Percentiles rank a stretch among this genome's conserved stretches.
phyloP scores from a whole-genome alignment of 2,888 invertebrate species.

The Polietes domitor region DNA sequence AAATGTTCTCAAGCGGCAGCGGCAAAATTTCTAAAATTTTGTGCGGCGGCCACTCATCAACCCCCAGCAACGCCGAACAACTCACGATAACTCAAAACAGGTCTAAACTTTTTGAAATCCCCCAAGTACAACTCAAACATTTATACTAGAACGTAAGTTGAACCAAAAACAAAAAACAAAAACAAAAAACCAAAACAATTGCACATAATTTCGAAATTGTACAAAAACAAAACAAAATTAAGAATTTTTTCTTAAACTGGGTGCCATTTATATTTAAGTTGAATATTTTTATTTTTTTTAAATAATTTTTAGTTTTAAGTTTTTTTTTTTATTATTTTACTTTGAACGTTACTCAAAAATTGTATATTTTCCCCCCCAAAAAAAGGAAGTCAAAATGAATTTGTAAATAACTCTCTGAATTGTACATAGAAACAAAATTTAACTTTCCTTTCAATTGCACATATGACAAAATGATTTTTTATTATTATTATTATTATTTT shows the following conservation, averaged over 20 bases:
- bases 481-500: constrained; percentile 26
- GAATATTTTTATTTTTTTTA: constrained; percentile 42
- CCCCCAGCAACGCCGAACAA: background rate
- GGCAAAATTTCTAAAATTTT: constrained; percentile 58
- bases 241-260: constrained; percentile 68
- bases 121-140: constrained; percentile 42
- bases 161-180: constrained; percentile 8
- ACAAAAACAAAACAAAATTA: constrained; percentile 64
- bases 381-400: constrained; percentile 28
- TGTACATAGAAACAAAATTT: constrained; percentile 48
- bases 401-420: constrained; percentile 50
- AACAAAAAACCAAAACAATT: constrained; percentile 59
- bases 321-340: constrained; percentile 30
- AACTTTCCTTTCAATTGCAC: constrained; percentile 47
- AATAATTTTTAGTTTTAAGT: constrained; percentile 33
- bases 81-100: constrained; percentile 25
- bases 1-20: constrained; percentile 6
- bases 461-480: constrained; percentile 37
- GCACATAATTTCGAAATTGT: constrained; percentile 69
- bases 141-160: constrained; percentile 20
- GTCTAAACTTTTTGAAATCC: constrained; percentile 24
- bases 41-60: constrained; percentile 20
- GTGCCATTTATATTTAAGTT: constrained; percentile 74
- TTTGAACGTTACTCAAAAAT: background rate
- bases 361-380: constrained; percentile 38